These are phyloP conservation scores for Epizoanthus illoricatus DNA, from an alignment of 92 coral and sea anemone species.

Conservation along the genomic window DNA sequence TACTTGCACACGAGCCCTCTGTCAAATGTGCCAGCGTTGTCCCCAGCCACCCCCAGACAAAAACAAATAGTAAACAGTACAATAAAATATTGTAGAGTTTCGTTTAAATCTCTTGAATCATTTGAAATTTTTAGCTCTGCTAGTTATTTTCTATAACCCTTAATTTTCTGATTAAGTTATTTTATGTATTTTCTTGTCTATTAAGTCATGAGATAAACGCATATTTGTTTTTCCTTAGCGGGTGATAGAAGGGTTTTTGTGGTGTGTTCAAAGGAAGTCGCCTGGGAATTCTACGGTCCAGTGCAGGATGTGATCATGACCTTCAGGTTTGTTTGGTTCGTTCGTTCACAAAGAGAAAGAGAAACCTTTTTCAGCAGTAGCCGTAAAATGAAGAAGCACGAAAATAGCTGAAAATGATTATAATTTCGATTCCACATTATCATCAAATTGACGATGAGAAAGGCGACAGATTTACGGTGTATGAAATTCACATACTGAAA, in stretches of 20 bases:
- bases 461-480: slow-evolving; percentile 69
- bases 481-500: slow-evolving; percentile 77
- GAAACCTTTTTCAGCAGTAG: neutral
- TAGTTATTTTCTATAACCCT: neutral
- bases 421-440: slow-evolving; percentile 79
- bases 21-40: slow-evolving; percentile 45
- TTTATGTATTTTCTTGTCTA: no score
- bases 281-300: neutral
- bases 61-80: neutral
- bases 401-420: slow-evolving; percentile 45
- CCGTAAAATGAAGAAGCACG: neutral
- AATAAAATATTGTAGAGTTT: no score
- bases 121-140: neutral
- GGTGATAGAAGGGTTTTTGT: neutral
- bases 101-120: neutral
- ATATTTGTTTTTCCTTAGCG: neutral
- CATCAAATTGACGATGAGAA: slow-evolving; percentile 63
- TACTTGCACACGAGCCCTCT: slow-evolving; percentile 26
- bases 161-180: neutral
- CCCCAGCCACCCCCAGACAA: slow-evolving; percentile 24
- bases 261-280: neutral
- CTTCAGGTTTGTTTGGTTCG: no score
- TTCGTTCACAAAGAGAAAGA: no score
- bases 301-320: no score
- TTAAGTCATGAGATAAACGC: no score